phyloP scores from a whole-genome alignment of 2,888 invertebrate genomes.

The Lapara coniferarum region DNA sequence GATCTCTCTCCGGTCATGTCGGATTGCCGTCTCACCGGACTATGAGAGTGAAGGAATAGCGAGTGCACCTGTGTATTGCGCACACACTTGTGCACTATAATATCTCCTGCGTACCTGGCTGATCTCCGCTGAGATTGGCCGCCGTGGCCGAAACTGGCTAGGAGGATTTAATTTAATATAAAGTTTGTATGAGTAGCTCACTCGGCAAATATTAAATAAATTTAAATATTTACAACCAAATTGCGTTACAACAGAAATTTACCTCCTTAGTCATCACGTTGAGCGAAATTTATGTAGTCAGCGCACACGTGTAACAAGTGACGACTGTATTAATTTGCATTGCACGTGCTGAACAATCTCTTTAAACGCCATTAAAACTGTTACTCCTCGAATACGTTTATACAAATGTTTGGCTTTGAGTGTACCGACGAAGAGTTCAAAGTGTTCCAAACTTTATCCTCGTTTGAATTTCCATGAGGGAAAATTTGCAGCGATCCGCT shows the following conservation, averaged over 20 bases:
- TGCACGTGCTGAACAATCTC: conserved; percentile 1
- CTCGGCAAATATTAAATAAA: not conserved
- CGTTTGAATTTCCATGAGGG: conserved; percentile 39
- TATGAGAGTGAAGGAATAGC: too few relatives aligned
- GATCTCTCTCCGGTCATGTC: too few relatives aligned
- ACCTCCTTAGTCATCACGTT: conserved; percentile 1
- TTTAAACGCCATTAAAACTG: not conserved
- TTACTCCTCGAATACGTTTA: not conserved
- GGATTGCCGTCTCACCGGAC: too few relatives aligned
- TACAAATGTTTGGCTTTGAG: conserved; percentile 3
- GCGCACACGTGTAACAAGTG: conserved; percentile 7
- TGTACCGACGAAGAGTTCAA: not conserved
- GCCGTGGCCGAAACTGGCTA: too few relatives aligned
- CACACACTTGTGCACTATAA: too few relatives aligned
- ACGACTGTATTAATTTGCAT: conserved; percentile 1
- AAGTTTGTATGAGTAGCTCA: too few relatives aligned
- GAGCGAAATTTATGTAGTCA: not conserved
- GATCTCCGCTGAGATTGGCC: too few relatives aligned
- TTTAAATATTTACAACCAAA: not conserved
- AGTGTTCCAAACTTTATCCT: conserved; percentile 29
- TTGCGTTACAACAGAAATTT: not conserved
- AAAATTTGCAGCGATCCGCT: conserved; percentile 34
- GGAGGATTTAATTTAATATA: too few relatives aligned
- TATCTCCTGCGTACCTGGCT: too few relatives aligned
- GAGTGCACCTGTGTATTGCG: too few relatives aligned